Base-by-base conservation (phyloP, 2,113 vertebrate species). In the Scophthalmus maximus region DNA sequence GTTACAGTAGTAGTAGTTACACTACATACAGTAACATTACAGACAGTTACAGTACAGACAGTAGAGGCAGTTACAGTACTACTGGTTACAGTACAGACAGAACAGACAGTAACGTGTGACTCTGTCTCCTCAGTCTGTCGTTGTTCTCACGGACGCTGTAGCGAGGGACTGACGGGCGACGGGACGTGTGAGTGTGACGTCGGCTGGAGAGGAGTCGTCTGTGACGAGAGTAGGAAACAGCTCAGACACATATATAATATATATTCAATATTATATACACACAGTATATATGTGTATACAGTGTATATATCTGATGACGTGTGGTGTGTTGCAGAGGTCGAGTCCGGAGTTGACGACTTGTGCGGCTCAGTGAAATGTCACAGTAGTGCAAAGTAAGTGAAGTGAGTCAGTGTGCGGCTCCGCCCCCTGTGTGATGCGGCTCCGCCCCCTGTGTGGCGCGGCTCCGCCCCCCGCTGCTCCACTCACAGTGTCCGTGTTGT, bases 371-470 rank as follows among this genome's bases (percentile, higher is more conserved):
- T 91, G 6, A 94, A 78, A 0, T 99, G 97, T 84, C 96, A 99
- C 75, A 95, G 92, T 69, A 99, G 96, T 1, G 96, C 97, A 27
- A 98, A 97, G 97, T 99, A 87, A 40, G 96, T 95, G 57, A 1
- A 6, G n/a, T 57, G 27, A 3, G 6, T 17, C 25, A 17, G 49
- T 17, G n/a, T n/a, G n/a, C n/a, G n/a, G n/a, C n/a, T n/a, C n/a
- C n/a, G n/a, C n/a, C n/a, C n/a, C n/a, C n/a, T n/a, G n/a, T n/a
- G n/a, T n/a, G n/a, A n/a, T n/a, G n/a, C n/a, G n/a, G n/a, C n/a
- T n/a, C n/a, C n/a, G n/a, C n/a, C n/a, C n/a, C n/a, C n/a, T n/a
- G n/a, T n/a, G n/a, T n/a, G n/a, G n/a, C n/a, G n/a, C n/a, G n/a
- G n/a, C n/a, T n/a, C n/a, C n/a, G n/a, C n/a, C n/a, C n/a, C n/a